A percentile compares a stretch with the other conserved stretches of the same genome.
Evolutionary conservation across 2,113 vertebrate species (phyloP).

Genomic region (Artemisiospiza belli): DNA sequence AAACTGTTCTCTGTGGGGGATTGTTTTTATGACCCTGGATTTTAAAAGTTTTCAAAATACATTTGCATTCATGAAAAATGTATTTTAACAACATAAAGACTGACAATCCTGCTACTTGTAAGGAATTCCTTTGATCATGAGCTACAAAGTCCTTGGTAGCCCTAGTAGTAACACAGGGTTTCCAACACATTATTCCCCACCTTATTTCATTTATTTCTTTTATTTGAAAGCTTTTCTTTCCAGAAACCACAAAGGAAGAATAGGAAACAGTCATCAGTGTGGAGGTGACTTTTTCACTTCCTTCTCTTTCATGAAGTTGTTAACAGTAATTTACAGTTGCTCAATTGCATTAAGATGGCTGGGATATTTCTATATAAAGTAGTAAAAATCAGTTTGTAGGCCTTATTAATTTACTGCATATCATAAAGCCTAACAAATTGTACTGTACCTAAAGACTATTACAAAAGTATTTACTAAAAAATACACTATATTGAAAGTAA

Average conservation of each 20-base stretch:
- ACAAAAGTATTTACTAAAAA: neutral
- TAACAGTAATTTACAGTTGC: conserved; percentile 58
- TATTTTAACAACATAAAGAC: conserved; percentile 38
- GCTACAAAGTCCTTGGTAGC: conserved; percentile 26
- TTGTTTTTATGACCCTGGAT: neutral
- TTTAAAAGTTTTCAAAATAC: conserved; percentile 30
- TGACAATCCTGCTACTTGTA: neutral
- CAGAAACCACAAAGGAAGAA: conserved; percentile 25
- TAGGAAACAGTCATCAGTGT: neutral
- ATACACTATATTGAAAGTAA: neutral
- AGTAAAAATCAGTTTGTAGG: conserved; percentile 36
- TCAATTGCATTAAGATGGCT: conserved; percentile 20
- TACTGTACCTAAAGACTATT: conserved; percentile 13
- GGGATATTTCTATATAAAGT: conserved; percentile 39
- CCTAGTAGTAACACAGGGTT: neutral
- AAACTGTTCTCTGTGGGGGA: neutral
- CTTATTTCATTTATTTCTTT: conserved; percentile 36
- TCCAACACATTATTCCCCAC: neutral
- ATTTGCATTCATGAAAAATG: conserved; percentile 43
- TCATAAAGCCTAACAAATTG: conserved; percentile 24
- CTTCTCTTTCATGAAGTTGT: conserved; percentile 54
- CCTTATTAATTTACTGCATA: conserved; percentile 47
- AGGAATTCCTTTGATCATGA: conserved; percentile 48
- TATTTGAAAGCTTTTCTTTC: conserved; percentile 10
- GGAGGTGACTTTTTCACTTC: conserved; percentile 32